Conservation (phyloP, 2,888 invertebrate genomes). For the Lydus trimaculatus region DNA sequence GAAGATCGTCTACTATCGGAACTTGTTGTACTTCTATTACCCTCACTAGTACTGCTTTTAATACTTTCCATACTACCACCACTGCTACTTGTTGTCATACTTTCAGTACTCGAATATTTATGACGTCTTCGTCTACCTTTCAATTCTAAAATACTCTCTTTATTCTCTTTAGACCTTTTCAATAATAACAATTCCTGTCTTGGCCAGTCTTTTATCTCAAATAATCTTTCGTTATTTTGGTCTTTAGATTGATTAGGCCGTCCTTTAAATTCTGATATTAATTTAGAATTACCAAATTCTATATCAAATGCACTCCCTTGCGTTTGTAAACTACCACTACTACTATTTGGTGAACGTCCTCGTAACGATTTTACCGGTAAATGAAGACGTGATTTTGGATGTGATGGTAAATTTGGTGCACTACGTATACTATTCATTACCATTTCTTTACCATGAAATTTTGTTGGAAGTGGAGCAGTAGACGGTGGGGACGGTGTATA, state of each 20-base stretch:
- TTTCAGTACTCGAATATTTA: constrained; percentile 82
- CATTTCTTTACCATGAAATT: constrained; percentile 73
- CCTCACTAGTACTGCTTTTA: constrained; percentile 86
- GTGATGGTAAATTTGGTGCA: constrained; percentile 77
- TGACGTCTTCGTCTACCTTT: constrained; percentile 70
- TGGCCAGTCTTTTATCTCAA: constrained; percentile 75
- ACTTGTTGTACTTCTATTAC: constrained; percentile 84
- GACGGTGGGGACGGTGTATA: constrained; percentile 86
- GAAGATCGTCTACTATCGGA: constrained; percentile 85
- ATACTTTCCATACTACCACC: constrained; percentile 89
- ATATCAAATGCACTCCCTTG: constrained; percentile 54
- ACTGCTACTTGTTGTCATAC: constrained; percentile 87
- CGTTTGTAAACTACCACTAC: constrained; percentile 62
- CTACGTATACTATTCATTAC: constrained; percentile 82
- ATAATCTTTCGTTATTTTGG: constrained; percentile 65
- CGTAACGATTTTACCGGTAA: constrained; percentile 75
- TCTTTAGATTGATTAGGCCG: constrained; percentile 63
- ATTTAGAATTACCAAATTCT: constrained; percentile 50
- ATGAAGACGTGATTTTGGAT: constrained; percentile 72
- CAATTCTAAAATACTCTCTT: constrained; percentile 61
- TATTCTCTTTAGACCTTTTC: constrained; percentile 48
- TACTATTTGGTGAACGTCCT: constrained; percentile 68
- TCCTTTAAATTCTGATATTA: constrained; percentile 68
- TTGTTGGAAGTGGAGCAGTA: constrained; percentile 82
- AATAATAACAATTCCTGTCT: constrained; percentile 58